Evolutionary conservation across 2,113 vertebrate genomes (phyloP), one percentile per base, ranked within the genome.

Genomic region (Urocynchramus pylzowi): DNA sequence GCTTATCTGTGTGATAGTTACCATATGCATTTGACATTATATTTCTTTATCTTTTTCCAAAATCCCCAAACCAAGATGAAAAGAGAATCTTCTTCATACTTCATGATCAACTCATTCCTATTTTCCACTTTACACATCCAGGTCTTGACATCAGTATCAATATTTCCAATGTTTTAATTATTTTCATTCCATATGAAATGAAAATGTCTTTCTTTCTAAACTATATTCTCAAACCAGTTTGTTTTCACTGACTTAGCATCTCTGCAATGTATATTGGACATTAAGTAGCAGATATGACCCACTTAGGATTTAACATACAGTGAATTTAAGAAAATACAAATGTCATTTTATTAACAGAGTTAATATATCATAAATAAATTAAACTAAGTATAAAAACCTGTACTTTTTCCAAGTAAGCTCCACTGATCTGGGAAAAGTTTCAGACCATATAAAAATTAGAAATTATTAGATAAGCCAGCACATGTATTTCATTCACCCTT

Each of bases 21-120:
- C 6, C 9, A 1, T 33, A 65, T 12, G 2, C 22, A 74, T 60
- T 85, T 52, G n/a, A 54, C 0, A 0, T 24, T 35, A 57, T 35
- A 81, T 78, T 68, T 87, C 26, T 75, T 84, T 56, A 49, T 57
- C 18, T 75, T 59, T 77, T 75, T 54, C 52, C n/a, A 84, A 81
- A 74, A 52, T 8, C 10, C 1, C 41, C 22, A 45, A 44, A 31
- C 1, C 6, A 31, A 74, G 65, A 11, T 10, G 15, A 23, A 44
- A 37, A 83, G 57, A 75, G 1, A 86, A 85, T 61, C 1, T 53
- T 94, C 9, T 64, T 71, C 16, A 64, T 19, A 53, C 2, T 80
- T 57, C 10, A 44, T 21, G 10, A 70, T 45, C 23, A 74, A 31
- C 3, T 47, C 1, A 35, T 54, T 71, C 18, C 5, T 56, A 27